These are phyloP conservation scores for Acrocephalus kingi DNA, from an alignment of 2,113 vertebrate genomes.

Conservation along the genomic window DNA sequence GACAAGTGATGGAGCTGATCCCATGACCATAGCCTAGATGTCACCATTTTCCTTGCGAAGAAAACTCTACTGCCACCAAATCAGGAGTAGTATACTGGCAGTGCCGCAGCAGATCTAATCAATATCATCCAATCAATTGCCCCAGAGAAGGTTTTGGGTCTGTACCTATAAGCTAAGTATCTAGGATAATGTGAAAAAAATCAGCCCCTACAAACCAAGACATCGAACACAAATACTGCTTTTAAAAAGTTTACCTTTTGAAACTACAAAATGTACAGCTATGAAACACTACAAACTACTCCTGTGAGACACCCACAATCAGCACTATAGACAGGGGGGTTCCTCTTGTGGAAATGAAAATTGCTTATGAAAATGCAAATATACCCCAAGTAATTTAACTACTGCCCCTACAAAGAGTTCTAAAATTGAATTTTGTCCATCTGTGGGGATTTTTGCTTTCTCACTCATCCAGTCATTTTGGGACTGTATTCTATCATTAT, in stretches of 20 bases:
- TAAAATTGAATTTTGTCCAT: conserved; percentile 31
- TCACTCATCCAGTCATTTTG: neutral
- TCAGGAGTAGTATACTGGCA: neutral
- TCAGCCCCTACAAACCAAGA: neutral
- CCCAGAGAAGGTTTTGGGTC: conserved; percentile 55
- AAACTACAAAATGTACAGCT: conserved; percentile 11
- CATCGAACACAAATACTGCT: neutral
- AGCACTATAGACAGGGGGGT: neutral
- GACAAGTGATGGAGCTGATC: neutral
- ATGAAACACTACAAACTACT: conserved; percentile 34
- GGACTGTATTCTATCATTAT: neutral
- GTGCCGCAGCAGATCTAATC: conserved; percentile 32
- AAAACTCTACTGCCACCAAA: conserved; percentile 15
- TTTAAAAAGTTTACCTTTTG: conserved; percentile 43
- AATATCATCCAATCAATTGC: neutral
- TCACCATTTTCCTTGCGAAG: neutral
- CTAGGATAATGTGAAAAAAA: conserved; percentile 45
- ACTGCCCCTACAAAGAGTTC: neutral
- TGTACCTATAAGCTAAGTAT: conserved; percentile 33
- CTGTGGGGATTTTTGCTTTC: neutral
- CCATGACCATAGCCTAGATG: neutral
- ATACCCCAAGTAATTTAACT: conserved; percentile 6
- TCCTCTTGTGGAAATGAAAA: conserved; percentile 17
- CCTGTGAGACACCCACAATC: neutral
- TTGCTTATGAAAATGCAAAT: conserved; percentile 38